These are phyloP conservation scores for Hecatera dysodea DNA, from an alignment of 2,888 invertebrate genomes.

Conservation along the genomic window DNA sequence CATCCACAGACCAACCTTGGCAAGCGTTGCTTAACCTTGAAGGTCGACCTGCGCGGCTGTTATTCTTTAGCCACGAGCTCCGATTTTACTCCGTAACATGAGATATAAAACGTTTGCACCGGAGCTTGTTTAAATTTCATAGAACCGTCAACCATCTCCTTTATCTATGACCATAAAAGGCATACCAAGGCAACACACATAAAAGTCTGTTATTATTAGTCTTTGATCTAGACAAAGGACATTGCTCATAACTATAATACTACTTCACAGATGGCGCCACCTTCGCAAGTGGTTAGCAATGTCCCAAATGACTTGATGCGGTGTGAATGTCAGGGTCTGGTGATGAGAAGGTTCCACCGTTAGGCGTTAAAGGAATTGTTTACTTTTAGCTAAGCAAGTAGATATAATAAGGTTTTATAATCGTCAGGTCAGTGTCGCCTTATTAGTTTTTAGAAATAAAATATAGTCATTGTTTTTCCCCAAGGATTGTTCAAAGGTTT, in stretches of 20 bases:
- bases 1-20: too few relatives aligned
- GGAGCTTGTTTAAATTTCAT: too few relatives aligned
- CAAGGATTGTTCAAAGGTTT: background rate
- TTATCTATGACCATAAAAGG: background rate
- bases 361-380: slow-evolving; percentile 1
- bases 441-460: background rate
- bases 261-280: background rate
- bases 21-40: too few relatives aligned
- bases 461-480: background rate
- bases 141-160: too few relatives aligned
- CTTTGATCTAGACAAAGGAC: slow-evolving; percentile 3
- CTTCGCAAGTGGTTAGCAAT: slow-evolving; percentile 24
- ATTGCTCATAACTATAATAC: background rate
- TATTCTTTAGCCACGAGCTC: too few relatives aligned
- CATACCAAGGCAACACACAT: background rate
- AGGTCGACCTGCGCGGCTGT: too few relatives aligned
- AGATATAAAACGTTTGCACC: too few relatives aligned
- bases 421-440: background rate
- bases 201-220: background rate
- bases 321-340: slow-evolving; percentile 14
- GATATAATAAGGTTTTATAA: background rate
- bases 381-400: background rate
- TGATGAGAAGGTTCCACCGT: background rate
- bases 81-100: too few relatives aligned
- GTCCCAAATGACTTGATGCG: slow-evolving; percentile 32